Base-by-base conservation (phyloP, 2,113 vertebrate species). In the Petrocephalus zakoni region DNA sequence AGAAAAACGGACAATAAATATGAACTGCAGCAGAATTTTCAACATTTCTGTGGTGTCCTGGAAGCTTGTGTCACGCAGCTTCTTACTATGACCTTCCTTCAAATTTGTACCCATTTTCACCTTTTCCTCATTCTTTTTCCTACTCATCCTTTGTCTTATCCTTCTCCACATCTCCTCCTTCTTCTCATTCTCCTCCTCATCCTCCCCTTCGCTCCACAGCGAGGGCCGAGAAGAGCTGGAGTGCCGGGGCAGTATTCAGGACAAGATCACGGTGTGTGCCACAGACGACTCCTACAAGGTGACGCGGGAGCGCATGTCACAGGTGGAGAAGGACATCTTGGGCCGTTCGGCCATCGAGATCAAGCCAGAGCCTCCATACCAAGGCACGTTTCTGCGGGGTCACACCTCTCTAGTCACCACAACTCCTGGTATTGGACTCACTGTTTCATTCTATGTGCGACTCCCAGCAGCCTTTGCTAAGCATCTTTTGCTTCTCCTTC, bases 261-360 rank as follows among this genome's bases (percentile, higher is more conserved):
- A 96, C 92, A 96, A 97, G 92, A 97, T 97, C 92, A 97, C 96
- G 0, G 94, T 97, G 89, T 97, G 97, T 90, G 96, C 96, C 91
- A 95, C 95, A 4, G 95, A 96, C 15, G 96, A 97, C 92, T 95
- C 95, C 58, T 96, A 93, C 93, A 96, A 96, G 93, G 93, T 92
- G 46, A 96, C 94, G 25, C 93, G 92, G 75, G 96, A 96, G 89
- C 94, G 92, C 2, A 92, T 94, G 94, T 95, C 96, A 75, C 95
- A 93, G 87, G 95, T 93, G 81, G 96, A 96, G 93, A 96, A 96
- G 90, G 96, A 96, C 92, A 95, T 95, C 90, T 94, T 94, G 94
- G 94, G 96, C 91, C 93, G 95, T 88, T 94, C 95, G 4, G 95
- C 93, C 5, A 95, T 95, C 25, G 94, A 96, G 93, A 96, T 96